Conservation (phyloP, 2,113 vertebrate genomes). For the Probosciger aterrimus region DNA sequence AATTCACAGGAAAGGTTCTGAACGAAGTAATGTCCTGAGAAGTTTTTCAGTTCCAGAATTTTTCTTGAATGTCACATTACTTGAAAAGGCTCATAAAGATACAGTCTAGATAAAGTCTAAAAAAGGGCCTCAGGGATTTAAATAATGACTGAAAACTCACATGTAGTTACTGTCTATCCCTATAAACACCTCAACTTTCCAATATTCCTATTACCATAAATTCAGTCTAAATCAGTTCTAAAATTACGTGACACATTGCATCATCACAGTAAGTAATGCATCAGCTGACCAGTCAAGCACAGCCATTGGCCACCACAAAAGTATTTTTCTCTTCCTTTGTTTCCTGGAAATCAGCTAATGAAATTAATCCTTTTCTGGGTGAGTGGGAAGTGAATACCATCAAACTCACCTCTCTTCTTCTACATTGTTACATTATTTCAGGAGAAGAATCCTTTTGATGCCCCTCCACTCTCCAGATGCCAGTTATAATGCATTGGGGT, state of each 20-base stretch:
- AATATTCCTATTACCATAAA: not conserved
- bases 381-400: not conserved
- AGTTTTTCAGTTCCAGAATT: not conserved
- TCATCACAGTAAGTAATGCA: not conserved
- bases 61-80: not conserved
- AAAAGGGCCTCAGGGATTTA: not conserved
- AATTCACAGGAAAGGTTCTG: not conserved
- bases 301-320: not conserved
- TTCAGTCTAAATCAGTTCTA: not conserved
- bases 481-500: not conserved
- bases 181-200: not conserved
- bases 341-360: not conserved
- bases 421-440: not conserved
- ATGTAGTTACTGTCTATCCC: not conserved
- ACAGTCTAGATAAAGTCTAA: not conserved
- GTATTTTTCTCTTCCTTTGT: not conserved
- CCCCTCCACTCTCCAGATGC: not conserved
- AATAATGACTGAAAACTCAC: not conserved
- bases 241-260: not conserved
- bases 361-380: not conserved
- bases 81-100: not conserved
- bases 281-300: not conserved
- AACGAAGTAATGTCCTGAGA: not conserved
- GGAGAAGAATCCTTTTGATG: not conserved
- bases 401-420: not conserved